These are phyloP conservation scores for Saguinus midas DNA, from an alignment of 2,113 vertebrate species.

Conservation along the genomic window DNA sequence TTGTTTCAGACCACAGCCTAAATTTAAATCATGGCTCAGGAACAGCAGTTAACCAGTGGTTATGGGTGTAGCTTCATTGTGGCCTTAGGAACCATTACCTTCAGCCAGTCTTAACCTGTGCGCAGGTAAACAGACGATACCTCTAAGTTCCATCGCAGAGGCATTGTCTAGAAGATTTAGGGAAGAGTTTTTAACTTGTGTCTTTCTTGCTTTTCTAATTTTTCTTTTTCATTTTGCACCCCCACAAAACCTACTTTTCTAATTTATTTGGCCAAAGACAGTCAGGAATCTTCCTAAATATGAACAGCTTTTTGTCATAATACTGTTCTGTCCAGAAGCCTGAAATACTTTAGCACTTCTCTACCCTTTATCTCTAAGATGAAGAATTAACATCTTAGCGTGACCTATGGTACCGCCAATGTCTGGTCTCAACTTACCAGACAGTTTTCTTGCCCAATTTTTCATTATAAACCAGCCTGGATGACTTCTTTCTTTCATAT, in stretches of 20 bases:
- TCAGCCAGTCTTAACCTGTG: background rate
- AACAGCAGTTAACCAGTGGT: background rate
- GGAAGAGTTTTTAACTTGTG: background rate
- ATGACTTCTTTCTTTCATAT: background rate
- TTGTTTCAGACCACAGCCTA: conserved; percentile 61
- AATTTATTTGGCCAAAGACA: background rate
- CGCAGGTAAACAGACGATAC: conserved; percentile 1
- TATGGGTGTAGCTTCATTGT: conserved; percentile 21
- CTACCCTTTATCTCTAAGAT: background rate
- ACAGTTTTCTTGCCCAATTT: background rate
- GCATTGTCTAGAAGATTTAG: background rate
- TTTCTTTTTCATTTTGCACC: background rate
- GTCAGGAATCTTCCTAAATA: background rate
- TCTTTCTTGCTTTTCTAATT: conserved; percentile 25
- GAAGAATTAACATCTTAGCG: background rate
- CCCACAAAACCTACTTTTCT: background rate
- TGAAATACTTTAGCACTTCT: background rate
- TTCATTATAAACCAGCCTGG: background rate
- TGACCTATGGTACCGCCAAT: background rate
- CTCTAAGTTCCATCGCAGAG: background rate
- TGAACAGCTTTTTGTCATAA: background rate
- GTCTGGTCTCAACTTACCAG: background rate
- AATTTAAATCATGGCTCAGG: conserved; percentile 47
- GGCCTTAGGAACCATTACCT: background rate
- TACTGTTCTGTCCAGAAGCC: background rate